Conservation (phyloP, 2,797 vertebrate species). For the Helostoma temminkii region DNA sequence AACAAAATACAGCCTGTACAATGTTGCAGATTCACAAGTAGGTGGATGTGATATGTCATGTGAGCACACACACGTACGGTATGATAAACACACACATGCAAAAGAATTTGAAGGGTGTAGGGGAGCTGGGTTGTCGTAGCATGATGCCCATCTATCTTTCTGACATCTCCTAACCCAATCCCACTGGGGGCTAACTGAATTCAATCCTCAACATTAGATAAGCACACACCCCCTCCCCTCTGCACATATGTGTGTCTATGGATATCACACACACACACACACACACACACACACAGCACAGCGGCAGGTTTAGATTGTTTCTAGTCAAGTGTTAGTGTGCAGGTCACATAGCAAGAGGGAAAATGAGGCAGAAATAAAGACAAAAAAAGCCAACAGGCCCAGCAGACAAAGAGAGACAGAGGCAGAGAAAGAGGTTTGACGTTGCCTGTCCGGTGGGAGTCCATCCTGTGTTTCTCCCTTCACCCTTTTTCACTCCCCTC, state of each 20-base stretch:
- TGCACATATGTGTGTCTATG: conserved; percentile 51
- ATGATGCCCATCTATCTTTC: conserved; percentile 89
- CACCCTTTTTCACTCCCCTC: conserved; percentile 19
- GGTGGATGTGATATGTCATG: conserved; percentile 34
- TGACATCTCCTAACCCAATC: conserved; percentile 90
- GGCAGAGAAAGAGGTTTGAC: conserved; percentile 61
- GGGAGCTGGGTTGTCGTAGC: conserved; percentile 69
- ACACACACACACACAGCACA: conserved; percentile 55
- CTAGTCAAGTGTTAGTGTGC: conserved; percentile 73
- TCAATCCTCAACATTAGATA: conserved; percentile 89
- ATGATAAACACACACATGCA: conserved; percentile 78
- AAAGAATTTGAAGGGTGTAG: conserved; percentile 77
- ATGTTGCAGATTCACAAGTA: conserved; percentile 43
- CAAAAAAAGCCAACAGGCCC: conserved; percentile 47
- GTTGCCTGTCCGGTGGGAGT: conserved; percentile 63
- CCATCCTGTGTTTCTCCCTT: conserved; percentile 54
- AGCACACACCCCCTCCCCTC: conserved; percentile 77
- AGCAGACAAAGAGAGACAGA: conserved; percentile 63
- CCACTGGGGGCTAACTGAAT: conserved; percentile 87
- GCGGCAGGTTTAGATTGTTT: conserved; percentile 74
- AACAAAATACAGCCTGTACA: conserved; percentile 17
- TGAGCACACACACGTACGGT: conserved; percentile 46
- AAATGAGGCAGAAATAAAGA: conserved; percentile 68
- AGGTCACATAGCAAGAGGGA: conserved; percentile 74
- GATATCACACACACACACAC: conserved; percentile 64